A percentile compares a stretch with the other conserved stretches of the same genome.
Conservation (phyloP, 92 coral and sea anemone genomes). For the Scolanthus callimorphus region DNA sequence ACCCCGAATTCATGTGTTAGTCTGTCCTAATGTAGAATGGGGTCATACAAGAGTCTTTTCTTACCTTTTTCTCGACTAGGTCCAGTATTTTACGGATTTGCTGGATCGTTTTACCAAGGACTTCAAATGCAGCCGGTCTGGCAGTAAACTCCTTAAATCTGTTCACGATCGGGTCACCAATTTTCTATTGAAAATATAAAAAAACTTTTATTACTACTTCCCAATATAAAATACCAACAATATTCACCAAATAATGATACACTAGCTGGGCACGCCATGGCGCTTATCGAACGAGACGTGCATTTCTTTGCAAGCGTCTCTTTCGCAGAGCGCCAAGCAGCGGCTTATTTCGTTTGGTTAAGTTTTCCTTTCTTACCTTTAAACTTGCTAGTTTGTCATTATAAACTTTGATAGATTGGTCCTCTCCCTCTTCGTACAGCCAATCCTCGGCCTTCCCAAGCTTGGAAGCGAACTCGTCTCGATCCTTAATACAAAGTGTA, state of each 20-base stretch:
- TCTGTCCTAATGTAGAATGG: no score
- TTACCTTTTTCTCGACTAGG: constrained; percentile 75
- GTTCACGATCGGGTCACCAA: constrained; percentile 75
- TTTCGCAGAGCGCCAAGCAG: no score
- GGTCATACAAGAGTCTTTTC: no score
- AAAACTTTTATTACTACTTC: no score
- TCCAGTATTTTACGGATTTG: constrained; percentile 70
- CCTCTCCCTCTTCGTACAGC: constrained; percentile 95
- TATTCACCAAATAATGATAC: background rate
- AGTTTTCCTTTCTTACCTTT: no score
- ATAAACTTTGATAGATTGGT: constrained; percentile 79
- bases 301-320: no score
- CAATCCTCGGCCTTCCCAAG: constrained; percentile 82
- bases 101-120: constrained; percentile 81
- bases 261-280: background rate
- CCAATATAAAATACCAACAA: no score
- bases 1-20: no score
- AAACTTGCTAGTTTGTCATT: constrained; percentile 69
- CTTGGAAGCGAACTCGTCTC: constrained; percentile 38
- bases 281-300: no score
- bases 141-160: constrained; percentile 60
- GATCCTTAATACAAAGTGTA: no score
- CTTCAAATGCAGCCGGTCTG: constrained; percentile 77
- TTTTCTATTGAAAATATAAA: constrained; percentile 47
- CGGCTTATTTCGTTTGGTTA: no score